A percentile compares a stretch with the other conserved stretches of the same genome.
Evolutionary conservation across 2,888 invertebrate genomes (phyloP).

Genomic region (Sicus ferrugineus): DNA sequence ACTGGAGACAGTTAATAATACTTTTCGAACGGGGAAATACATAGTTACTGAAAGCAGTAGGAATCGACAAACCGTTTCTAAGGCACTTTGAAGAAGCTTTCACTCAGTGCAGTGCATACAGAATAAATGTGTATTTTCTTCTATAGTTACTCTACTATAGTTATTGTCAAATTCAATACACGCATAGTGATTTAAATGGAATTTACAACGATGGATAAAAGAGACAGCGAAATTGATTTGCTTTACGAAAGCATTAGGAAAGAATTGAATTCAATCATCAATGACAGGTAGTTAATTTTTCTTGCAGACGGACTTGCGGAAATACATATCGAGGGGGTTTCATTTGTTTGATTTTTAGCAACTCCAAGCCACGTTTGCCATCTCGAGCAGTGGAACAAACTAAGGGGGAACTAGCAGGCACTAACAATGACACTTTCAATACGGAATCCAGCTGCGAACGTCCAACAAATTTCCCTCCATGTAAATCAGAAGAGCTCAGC

Average conservation of each 20-base stretch:
- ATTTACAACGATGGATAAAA: conserved; percentile 39
- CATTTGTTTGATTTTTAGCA: too few relatives aligned
- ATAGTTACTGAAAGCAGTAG: neutral
- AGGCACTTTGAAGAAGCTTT: neutral
- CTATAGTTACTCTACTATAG: neutral
- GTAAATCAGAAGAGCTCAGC: neutral
- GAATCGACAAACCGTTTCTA: neutral
- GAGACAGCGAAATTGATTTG: conserved; percentile 42
- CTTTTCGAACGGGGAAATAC: too few relatives aligned
- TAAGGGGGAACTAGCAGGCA: too few relatives aligned
- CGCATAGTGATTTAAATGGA: neutral
- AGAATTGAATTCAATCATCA: conserved; percentile 52
- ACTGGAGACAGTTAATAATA: too few relatives aligned
- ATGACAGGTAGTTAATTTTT: conserved; percentile 34
- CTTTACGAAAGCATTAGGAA: conserved; percentile 49
- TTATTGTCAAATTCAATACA: neutral
- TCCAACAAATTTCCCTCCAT: neutral
- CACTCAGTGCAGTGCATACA: too few relatives aligned
- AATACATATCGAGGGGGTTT: too few relatives aligned
- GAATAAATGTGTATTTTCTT: neutral
- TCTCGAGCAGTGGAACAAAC: too few relatives aligned
- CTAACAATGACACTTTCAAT: too few relatives aligned
- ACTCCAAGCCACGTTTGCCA: too few relatives aligned
- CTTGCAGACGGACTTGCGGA: too few relatives aligned
- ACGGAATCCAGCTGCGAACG: neutral